Percentiles rank a stretch among this genome's conserved stretches.
Evolutionary conservation across 1,140 invertebrate species (phyloP).

Genomic region (Caenorhabditis brenneri): DNA sequence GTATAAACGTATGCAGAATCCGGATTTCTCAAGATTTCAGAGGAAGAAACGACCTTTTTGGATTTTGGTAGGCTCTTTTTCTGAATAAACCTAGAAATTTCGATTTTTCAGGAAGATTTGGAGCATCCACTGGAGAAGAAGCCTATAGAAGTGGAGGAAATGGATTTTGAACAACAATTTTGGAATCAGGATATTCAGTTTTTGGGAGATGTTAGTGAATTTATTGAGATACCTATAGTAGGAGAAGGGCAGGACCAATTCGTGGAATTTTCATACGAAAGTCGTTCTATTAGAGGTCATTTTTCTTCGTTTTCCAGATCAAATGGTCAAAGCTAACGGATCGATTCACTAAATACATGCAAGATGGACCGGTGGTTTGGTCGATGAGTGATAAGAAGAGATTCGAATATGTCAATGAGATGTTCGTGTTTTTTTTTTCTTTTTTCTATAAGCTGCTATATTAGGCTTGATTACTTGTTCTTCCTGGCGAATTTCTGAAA

Average conservation of each 20-base stretch:
- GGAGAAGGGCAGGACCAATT: too few relatives aligned
- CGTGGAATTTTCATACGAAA: too few relatives aligned
- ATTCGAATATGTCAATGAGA: slow-evolving; percentile 35
- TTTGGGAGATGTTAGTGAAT: slow-evolving; percentile 1
- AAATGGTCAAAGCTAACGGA: not conserved
- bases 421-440: not conserved
- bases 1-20: slow-evolving; percentile 14
- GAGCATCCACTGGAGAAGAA: not conserved
- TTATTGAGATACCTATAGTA: not conserved
- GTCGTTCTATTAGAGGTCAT: too few relatives aligned
- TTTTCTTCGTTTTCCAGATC: not conserved
- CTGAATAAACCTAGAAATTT: too few relatives aligned
- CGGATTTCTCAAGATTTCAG: not conserved
- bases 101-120: slow-evolving; percentile 17
- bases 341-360: not conserved
- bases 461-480: too few relatives aligned
- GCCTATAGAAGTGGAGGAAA: not conserved
- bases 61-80: not conserved
- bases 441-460: too few relatives aligned
- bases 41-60: not conserved
- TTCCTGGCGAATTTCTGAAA: too few relatives aligned
- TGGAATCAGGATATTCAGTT: slow-evolving; percentile 25
- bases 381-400: not conserved
- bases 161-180: not conserved
- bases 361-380: not conserved